A percentile compares a stretch with the other conserved stretches of the same genome.
phyloP scores from a whole-genome alignment of 2,888 invertebrate species.

The Calephelis perditalis region DNA sequence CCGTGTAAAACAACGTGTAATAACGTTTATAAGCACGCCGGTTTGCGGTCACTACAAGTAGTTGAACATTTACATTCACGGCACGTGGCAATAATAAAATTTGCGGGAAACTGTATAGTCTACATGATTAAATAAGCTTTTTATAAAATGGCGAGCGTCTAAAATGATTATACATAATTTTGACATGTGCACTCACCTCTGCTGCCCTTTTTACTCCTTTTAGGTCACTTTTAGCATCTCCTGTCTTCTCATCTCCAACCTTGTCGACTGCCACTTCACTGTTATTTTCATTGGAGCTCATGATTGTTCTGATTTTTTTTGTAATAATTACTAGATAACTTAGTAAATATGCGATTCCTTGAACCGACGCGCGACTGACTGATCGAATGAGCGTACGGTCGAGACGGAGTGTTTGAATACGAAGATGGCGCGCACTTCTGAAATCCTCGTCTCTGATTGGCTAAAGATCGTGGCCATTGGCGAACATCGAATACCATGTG shows the following conservation, averaged over 20 bases:
- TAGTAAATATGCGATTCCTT: slow-evolving; percentile 72
- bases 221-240: slow-evolving; percentile 87
- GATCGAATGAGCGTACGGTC: slow-evolving; percentile 77
- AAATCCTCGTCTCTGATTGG: slow-evolving; percentile 60
- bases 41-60: slow-evolving; percentile 35
- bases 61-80: slow-evolving; percentile 25
- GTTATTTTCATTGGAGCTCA: slow-evolving; percentile 85
- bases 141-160: slow-evolving; percentile 77
- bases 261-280: slow-evolving; percentile 91
- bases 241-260: slow-evolving; percentile 85
- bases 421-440: slow-evolving; percentile 86
- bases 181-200: slow-evolving; percentile 85
- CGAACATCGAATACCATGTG: slow-evolving; percentile 53
- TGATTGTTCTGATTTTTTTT: slow-evolving; percentile 68
- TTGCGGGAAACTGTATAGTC: slow-evolving; percentile 35
- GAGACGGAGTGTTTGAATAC: slow-evolving; percentile 86
- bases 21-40: slow-evolving; percentile 71
- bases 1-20: slow-evolving; percentile 2
- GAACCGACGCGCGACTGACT: slow-evolving; percentile 84
- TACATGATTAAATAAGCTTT: slow-evolving; percentile 46
- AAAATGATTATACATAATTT: slow-evolving; percentile 61
- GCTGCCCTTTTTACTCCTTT: slow-evolving; percentile 93
- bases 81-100: slow-evolving; percentile 46
- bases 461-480: slow-evolving; percentile 54
- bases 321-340: slow-evolving; percentile 60